Conservation (phyloP, 2,113 vertebrate species). For the Zootoca vivipara region DNA sequence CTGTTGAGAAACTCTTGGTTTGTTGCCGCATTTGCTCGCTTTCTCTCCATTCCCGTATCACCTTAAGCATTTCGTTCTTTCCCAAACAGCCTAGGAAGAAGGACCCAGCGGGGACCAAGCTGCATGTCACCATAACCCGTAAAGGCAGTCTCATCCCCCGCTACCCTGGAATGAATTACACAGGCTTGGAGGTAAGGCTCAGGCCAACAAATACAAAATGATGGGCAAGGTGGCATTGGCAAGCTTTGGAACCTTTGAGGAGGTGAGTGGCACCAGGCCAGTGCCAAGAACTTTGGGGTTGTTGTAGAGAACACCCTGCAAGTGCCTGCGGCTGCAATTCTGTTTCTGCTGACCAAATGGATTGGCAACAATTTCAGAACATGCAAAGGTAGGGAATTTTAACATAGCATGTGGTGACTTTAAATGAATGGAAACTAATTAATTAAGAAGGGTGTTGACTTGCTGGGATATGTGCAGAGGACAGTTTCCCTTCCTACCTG, state of each 20-base stretch:
- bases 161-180: constrained; percentile 55
- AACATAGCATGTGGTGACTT: too few relatives aligned
- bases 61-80: not conserved
- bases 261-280: not conserved
- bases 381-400: too few relatives aligned
- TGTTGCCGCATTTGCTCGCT: constrained; percentile 15
- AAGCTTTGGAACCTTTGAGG: not conserved
- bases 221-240: fast-evolving
- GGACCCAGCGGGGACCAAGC: constrained; percentile 16
- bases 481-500: too few relatives aligned
- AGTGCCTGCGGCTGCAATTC: not conserved
- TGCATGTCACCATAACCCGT: constrained; percentile 56
- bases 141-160: constrained; percentile 66
- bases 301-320: too few relatives aligned
- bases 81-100: constrained; percentile 1
- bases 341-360: not conserved
- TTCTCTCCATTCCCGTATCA: not conserved
- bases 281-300: not conserved
- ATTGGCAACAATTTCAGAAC: too few relatives aligned
- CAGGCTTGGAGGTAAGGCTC: constrained; percentile 66
- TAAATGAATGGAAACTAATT: too few relatives aligned
- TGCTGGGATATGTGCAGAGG: too few relatives aligned
- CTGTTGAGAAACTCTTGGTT: not conserved
- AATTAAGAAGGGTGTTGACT: too few relatives aligned
- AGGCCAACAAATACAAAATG: not conserved